phyloP scores from a whole-genome alignment of 2,113 vertebrate species.

The Plecturocebus donacophilus region DNA sequence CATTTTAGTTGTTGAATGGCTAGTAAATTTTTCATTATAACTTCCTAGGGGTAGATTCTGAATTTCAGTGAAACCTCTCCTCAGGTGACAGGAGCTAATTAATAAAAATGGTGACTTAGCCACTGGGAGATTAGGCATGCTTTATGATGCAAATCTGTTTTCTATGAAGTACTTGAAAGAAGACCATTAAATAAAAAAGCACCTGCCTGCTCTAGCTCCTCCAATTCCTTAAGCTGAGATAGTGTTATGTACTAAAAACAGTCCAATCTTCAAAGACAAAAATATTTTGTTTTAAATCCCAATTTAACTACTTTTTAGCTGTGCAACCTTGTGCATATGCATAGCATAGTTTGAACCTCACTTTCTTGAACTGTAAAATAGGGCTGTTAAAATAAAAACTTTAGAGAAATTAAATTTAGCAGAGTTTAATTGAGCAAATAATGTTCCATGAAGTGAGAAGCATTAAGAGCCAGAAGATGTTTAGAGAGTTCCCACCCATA shows the following conservation, averaged over 20 bases:
- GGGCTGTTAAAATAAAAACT: background rate
- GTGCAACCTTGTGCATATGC: background rate
- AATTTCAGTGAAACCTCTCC: background rate
- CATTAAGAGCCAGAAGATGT: background rate
- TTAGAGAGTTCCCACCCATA: background rate
- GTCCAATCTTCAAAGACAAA: background rate
- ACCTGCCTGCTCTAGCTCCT: background rate
- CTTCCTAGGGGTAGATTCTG: background rate
- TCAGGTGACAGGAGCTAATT: background rate
- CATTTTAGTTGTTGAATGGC: background rate
- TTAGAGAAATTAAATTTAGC: background rate
- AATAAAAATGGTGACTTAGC: background rate
- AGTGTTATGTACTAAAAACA: background rate
- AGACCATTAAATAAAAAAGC: background rate
- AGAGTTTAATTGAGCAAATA: background rate
- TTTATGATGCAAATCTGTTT: background rate
- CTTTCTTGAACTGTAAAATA: background rate
- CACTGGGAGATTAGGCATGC: background rate
- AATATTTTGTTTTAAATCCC: background rate
- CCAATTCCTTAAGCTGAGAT: background rate
- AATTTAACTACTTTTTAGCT: background rate
- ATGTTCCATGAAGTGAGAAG: background rate
- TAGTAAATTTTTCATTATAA: background rate
- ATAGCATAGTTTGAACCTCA: background rate
- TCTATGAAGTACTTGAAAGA: conserved; percentile 14